Evolutionary conservation across 1,140 invertebrate genomes (phyloP).

Genomic region (Camponotus floridanus): DNA sequence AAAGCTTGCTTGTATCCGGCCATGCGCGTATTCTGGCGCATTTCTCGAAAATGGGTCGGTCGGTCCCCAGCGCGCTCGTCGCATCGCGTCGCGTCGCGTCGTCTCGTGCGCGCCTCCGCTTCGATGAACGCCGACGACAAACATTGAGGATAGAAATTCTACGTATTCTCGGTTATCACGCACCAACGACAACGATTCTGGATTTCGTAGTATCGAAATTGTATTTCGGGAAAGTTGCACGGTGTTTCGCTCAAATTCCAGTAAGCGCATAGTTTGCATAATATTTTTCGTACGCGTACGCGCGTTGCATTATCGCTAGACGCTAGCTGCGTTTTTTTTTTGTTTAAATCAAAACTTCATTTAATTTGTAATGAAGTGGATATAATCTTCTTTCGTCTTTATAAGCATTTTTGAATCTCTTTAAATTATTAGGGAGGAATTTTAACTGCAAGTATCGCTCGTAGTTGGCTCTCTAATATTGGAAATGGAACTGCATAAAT

Average conservation of each 20-base stretch:
- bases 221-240: constrained; percentile 47
- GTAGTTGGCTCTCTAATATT: background rate
- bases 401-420: background rate
- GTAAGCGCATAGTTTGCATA: background rate
- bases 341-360: constrained; percentile 10
- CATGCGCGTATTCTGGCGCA: constrained; percentile 34
- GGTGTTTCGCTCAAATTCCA: constrained; percentile 35
- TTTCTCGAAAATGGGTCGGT: constrained; percentile 54
- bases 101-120: constrained; percentile 3
- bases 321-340: background rate
- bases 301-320: background rate
- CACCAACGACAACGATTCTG: constrained; percentile 51
- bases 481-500: constrained; percentile 17
- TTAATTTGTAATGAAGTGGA: background rate
- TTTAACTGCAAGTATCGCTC: background rate
- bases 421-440: constrained; percentile 7
- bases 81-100: background rate
- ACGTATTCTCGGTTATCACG: constrained; percentile 54
- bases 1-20: constrained; percentile 35
- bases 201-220: constrained; percentile 51
- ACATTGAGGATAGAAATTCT: constrained; percentile 58
- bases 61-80: constrained; percentile 8
- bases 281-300: constrained; percentile 29
- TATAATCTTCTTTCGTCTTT: background rate
- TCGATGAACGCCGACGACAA: constrained; percentile 57